Base-by-base conservation (phyloP, 2,113 vertebrate species). In the Psilopsiagon aymara region DNA sequence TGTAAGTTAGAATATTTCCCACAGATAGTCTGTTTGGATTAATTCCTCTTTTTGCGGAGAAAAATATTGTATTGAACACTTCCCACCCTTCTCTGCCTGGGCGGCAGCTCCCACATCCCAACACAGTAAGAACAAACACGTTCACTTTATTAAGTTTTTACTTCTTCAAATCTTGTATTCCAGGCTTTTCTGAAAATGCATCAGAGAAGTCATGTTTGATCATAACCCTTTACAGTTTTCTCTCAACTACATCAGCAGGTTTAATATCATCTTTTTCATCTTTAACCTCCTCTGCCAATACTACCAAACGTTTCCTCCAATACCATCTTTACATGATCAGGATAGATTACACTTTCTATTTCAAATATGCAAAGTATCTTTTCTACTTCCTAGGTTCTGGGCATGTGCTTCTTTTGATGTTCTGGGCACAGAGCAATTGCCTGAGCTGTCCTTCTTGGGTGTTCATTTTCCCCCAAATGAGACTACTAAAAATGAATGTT, bases 11-110 rank as follows among this genome's bases (percentile, higher is more conserved):
- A 94, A 15, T 93, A 88, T 96, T 97, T 96, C 94, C 93, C 95
- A 96, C 90, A 96, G 93, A 95, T 88, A 90, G 85, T 49, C 84
- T 96, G 92, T 96, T 97, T 96, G 90, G 90, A 97, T 94, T 95
- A 96, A 96, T 94, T 95, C 95, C 44, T 23, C 57, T 47, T 94
- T 97, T 95, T 95, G 90, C 93, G 90, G 93, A 92, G 85, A 82
- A 95, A 95, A 95, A 94, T 95, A 95, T 96, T 96, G 92, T 84
- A 95, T 96, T 81, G 91, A 93, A 86, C 17, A 80, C 80, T 96
- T 96, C 94, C 91, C 96, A 94, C 93, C 87, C 90, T 95, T 85
- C 87, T 93, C 87, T 80, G 63, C 60, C 44, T 53, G 46, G 66
- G 70, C 67, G 47, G 66, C 52, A 46, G 67, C 24, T 89, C 78